Conservation (phyloP, 2,888 invertebrate species). For the Dione vanillae region DNA sequence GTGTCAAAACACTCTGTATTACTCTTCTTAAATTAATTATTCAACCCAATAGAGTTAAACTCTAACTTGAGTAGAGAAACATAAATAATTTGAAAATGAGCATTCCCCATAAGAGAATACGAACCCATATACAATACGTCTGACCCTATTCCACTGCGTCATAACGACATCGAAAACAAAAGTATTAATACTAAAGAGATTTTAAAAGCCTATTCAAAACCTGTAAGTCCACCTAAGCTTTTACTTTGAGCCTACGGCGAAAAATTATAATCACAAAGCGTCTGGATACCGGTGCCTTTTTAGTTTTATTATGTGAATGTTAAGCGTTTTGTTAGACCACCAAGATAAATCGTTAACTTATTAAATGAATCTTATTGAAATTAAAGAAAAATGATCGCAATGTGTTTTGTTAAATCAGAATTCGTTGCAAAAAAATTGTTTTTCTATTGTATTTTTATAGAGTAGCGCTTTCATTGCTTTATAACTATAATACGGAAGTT, state of each 20-base stretch:
- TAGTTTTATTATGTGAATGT: background rate
- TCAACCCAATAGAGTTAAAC: no score
- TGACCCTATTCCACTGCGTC: background rate
- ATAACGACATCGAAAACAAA: background rate
- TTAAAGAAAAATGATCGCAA: background rate
- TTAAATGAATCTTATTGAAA: background rate
- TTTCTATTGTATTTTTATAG: no score
- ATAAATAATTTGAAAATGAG: background rate
- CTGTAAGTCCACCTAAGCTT: slow-evolving; percentile 7
- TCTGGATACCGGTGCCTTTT: slow-evolving; percentile 19
- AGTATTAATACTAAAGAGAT: background rate
- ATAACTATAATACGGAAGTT: no score
- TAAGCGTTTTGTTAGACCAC: slow-evolving; percentile 13
- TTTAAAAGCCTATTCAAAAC: slow-evolving; percentile 2
- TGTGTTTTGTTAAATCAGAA: background rate
- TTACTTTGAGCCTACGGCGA: slow-evolving; percentile 17
- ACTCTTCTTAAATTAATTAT: no score
- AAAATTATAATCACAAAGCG: slow-evolving; percentile 20
- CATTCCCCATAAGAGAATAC: no score
- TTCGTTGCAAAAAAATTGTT: no score
- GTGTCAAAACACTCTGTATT: no score
- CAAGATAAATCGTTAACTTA: background rate
- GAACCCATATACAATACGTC: background rate
- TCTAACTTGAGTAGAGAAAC: no score
- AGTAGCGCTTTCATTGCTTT: no score